Conservation (phyloP, 2,113 vertebrate genomes). For the Steatornis caripensis region DNA sequence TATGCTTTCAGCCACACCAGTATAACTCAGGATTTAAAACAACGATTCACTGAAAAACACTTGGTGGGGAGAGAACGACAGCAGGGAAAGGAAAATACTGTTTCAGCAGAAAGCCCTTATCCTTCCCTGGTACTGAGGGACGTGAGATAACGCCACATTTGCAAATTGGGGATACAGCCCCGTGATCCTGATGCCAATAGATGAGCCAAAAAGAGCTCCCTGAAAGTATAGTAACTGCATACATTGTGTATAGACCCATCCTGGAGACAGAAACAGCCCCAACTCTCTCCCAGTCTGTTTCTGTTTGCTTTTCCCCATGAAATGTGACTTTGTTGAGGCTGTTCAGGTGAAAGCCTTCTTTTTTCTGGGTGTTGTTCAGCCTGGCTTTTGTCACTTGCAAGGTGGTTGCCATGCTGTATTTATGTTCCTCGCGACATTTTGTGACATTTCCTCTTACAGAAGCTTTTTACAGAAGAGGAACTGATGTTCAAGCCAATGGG, state of each 20-base stretch:
- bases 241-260: not conserved
- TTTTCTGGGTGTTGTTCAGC: not conserved
- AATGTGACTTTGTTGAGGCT: not conserved
- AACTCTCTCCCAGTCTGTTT: not conserved
- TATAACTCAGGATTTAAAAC: not conserved
- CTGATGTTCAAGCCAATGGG: not conserved
- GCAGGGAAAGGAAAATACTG: not conserved
- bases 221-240: not conserved
- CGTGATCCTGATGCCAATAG: not conserved
- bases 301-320: not conserved
- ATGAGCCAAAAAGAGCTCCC: not conserved
- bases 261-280: not conserved
- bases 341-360: not conserved
- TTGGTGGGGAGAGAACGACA: not conserved
- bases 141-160: not conserved
- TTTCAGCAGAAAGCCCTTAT: not conserved
- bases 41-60: not conserved
- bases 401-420: not conserved
- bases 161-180: not conserved
- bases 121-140: not conserved
- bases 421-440: not conserved
- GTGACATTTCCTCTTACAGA: not conserved
- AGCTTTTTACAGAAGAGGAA: not conserved
- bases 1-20: not conserved
- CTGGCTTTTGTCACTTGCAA: not conserved